Conservation (phyloP, 2,113 vertebrate genomes). For the Eubucco bourcierii region DNA sequence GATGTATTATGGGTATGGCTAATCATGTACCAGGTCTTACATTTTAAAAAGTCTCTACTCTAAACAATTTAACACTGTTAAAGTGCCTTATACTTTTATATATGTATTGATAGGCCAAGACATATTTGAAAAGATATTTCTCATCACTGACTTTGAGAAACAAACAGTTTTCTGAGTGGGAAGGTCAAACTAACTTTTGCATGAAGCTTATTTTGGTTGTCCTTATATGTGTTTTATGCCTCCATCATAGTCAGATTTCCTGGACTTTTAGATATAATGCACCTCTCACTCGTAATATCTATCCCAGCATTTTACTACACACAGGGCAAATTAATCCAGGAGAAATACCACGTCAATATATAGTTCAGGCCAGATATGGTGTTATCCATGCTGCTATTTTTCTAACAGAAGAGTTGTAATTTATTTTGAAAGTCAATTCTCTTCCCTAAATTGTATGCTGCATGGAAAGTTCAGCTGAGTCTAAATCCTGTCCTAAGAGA, state of each 20-base stretch:
- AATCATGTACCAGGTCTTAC: neutral
- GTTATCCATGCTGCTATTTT: neutral
- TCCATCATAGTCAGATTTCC: neutral
- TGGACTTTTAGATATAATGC: neutral
- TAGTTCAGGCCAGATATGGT: neutral
- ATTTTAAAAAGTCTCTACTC: neutral
- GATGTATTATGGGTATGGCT: neutral
- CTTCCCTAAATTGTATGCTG: conserved; percentile 4
- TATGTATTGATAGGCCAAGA: neutral
- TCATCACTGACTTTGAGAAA: neutral
- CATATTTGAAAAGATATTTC: neutral
- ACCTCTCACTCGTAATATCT: neutral
- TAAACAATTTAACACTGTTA: neutral
- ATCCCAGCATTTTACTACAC: neutral
- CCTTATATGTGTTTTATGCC: neutral
- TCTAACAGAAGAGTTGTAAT: neutral
- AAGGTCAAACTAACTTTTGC: neutral
- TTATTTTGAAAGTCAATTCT: conserved; percentile 35
- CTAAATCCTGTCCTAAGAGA: conserved; percentile 32
- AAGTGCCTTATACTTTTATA: neutral
- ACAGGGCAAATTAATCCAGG: neutral
- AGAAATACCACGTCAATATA: neutral
- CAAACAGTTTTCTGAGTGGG: neutral
- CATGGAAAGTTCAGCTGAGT: conserved; percentile 1
- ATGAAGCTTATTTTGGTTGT: neutral